Base-by-base conservation (phyloP, 2,113 vertebrate genomes). In the Paraplagusia blochii region DNA sequence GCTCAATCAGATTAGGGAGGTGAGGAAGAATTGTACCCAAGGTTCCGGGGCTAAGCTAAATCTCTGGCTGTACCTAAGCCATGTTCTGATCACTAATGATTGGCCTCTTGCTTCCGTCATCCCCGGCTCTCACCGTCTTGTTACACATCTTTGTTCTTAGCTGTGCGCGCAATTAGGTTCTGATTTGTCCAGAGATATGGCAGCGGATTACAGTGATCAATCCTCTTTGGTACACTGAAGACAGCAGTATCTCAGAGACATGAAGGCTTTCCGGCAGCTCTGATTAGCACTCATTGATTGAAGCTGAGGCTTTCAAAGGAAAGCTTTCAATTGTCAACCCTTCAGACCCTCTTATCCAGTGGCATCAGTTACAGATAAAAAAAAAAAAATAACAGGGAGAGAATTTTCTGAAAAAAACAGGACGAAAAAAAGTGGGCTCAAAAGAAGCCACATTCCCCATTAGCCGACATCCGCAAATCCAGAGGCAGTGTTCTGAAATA, bases 101-200 rank as follows among this genome's bases (percentile, higher is more conserved):
- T 56, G 65, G 53, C 66, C 53, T 43, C 45, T 48, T 36, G 43
- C 54, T 12, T 35, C 9, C 14, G 16, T 35, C 48, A 40, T 33
- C 38, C 45, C 52, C 22, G 34, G 39, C 34, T 12, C 11, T 60
- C 11, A 1, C 22, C 56, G 43, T 57, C 57, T 45, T 17, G 54
- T 35, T 44, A 35, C 29, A 35, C 43, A 15, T 57, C 65, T 60
- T 59, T 58, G 62, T 55, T 69, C 58, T 51, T 66, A 42, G 46
- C 54, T 40, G 55, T 48, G 14, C 47, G 29, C 36, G 62, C 58
- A 76, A 70, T 77, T 70, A 64, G 44, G 36, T 15, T 17, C 8
- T 54, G 75, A 73, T 82, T 67, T 64, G 44, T 76, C 52, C 72
- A 62, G 19, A 82, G 76, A 73, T 51, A 62, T 11, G 38, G n/a